Conservation (phyloP, 1,140 invertebrate genomes). For the Pygmarrhopalites habei region DNA sequence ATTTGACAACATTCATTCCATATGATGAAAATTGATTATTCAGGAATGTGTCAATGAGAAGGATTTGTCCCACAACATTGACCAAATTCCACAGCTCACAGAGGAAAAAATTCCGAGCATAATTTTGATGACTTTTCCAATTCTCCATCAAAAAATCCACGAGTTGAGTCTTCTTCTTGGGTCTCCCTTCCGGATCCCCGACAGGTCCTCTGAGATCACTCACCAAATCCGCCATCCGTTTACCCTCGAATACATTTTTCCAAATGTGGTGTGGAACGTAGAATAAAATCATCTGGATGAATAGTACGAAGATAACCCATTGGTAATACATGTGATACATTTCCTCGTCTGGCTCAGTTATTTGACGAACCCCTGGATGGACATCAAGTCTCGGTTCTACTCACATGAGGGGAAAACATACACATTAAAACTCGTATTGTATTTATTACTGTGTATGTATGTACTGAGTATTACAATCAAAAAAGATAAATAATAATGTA, state of each 20-base stretch:
- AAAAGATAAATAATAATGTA: too few species aligned
- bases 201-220: constrained; percentile 73
- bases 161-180: constrained; percentile 65
- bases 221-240: constrained; percentile 73
- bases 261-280: constrained; percentile 66
- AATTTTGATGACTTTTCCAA: constrained; percentile 72
- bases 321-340: background rate
- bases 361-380: constrained; percentile 45
- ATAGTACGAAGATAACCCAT: constrained; percentile 88
- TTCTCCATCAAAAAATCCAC: constrained; percentile 74
- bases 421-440: too few species aligned
- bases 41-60: constrained; percentile 43
- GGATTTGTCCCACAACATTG: constrained; percentile 45
- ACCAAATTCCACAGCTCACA: constrained; percentile 45
- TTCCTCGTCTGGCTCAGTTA: background rate
- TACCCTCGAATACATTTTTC: constrained; percentile 51
- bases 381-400: too few species aligned
- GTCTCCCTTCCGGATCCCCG: constrained; percentile 65
- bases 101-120: constrained; percentile 50
- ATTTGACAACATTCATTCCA: constrained; percentile 42
- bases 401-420: too few species aligned
- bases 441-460: constrained; percentile 47
- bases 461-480: too few species aligned
- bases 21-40: constrained; percentile 44
- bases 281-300: constrained; percentile 58